A percentile compares a stretch with the other conserved stretches of the same genome.
Conservation (phyloP, 2,797 vertebrate species). For the Antrozous pallidus region DNA sequence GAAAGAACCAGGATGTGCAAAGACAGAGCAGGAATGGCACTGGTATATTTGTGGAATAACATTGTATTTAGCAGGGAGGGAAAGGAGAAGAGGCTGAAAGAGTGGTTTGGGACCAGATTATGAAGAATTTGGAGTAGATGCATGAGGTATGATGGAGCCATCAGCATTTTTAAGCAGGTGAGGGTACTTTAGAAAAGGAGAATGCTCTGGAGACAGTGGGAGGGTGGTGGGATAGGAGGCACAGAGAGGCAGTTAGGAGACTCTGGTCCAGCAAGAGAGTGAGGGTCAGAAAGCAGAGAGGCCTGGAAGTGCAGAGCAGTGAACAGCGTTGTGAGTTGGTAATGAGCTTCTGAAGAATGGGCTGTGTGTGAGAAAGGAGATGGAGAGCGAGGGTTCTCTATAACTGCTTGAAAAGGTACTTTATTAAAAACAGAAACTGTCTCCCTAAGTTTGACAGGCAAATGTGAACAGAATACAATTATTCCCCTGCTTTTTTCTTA, state of each 20-base stretch:
- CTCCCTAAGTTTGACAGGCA: neutral
- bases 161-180: neutral
- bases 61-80: neutral
- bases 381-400: too few species aligned
- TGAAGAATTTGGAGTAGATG: neutral
- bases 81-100: neutral
- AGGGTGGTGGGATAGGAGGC: neutral
- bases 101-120: neutral
- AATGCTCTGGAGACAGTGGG: neutral
- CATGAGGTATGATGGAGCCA: neutral
- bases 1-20: neutral
- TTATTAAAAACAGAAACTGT: neutral
- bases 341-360: rapidly evolving
- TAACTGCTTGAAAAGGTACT: neutral
- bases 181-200: neutral
- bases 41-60: neutral
- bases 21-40: neutral
- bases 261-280: neutral
- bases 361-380: neutral
- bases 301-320: neutral
- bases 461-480: neutral
- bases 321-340: neutral
- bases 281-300: neutral
- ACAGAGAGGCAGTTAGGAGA: neutral
- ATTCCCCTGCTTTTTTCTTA: neutral